A percentile compares a stretch with the other conserved stretches of the same genome.
These are phyloP conservation scores for Chloroceryle aenea DNA, from an alignment of 2,113 vertebrate genomes.

Conservation along the genomic window DNA sequence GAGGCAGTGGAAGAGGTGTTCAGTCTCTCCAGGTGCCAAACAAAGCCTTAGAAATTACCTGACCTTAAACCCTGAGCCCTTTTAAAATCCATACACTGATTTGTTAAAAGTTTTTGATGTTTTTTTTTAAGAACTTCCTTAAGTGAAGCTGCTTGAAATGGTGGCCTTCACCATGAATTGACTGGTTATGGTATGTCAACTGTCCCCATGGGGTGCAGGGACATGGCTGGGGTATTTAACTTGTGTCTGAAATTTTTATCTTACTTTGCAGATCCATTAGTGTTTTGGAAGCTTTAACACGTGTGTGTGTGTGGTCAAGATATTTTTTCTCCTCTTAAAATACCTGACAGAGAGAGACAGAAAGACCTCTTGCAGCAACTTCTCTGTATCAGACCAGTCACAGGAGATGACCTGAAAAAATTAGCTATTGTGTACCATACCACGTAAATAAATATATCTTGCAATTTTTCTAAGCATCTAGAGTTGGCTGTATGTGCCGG, in stretches of 20 bases:
- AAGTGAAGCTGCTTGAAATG: background rate
- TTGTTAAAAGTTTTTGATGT: background rate
- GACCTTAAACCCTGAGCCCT: background rate
- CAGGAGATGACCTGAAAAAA: conserved; percentile 22
- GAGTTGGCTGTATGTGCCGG: background rate
- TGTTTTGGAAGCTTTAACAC: background rate
- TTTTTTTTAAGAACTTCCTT: background rate
- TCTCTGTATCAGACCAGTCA: background rate
- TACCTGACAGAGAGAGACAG: background rate
- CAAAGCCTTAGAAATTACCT: background rate
- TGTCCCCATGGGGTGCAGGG: background rate
- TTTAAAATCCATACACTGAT: background rate
- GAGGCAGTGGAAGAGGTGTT: background rate
- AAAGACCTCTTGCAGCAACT: background rate
- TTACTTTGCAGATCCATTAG: background rate
- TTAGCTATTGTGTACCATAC: background rate
- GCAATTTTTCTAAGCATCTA: conserved; percentile 2
- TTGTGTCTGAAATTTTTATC: background rate
- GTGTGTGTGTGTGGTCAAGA: background rate
- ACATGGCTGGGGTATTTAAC: background rate
- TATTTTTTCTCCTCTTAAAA: background rate
- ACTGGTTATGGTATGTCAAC: background rate
- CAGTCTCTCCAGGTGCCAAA: background rate
- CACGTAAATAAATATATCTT: conserved; percentile 43
- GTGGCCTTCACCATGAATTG: background rate